Base-by-base conservation (phyloP, 2,113 vertebrate species). In the Formicarius rufipectus region DNA sequence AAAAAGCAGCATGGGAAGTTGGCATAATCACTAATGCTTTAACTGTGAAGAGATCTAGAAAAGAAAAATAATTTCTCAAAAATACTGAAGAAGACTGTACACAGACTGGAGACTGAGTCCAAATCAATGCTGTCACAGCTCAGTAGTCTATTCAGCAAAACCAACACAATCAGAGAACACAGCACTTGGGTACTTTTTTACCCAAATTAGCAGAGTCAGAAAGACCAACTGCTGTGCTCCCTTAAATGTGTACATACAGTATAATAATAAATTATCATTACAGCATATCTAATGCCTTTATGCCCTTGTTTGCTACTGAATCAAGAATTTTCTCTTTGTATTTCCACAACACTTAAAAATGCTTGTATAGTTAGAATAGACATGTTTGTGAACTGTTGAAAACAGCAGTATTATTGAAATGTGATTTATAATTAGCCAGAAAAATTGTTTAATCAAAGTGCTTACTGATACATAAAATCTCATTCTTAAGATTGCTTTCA, bases 371-470 rank as follows among this genome's bases (percentile, higher is more conserved):
- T 25, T 18, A 63, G 27, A 94, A 68, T 0, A 83, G 44, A 53
- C 9, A 50, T 3, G 58, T 45, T 22, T 89, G 10, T 0, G 0
- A 87, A 16, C 16, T 47, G 20, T 4, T 89, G 23, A 87, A 80
- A 95, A 75, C 12, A 0, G 5, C 7, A 30, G 12, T 45, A 47
- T 59, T 59, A 67, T 16, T 63, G 25, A 60, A 77, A 96, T 45
- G 4, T 21, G 39, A 53, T 16, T 78, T 67, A 21, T 21, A 42
- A 83, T 39, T 67, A 84, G 64, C 39, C 9, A 5, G 11, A 20
- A n/a, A 40, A 64, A 50, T 2, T 50, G 4, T 30, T 87, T 49
- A 63, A 60, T 87, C 0, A 0, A 59, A 83, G 24, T 58, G 7
- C 6, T 67, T 53, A 78, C 53, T 49, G 58, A 62, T 45, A 62